Base-by-base conservation (phyloP, 2,797 vertebrate genomes). In the Zenarchopterus dispar region DNA sequence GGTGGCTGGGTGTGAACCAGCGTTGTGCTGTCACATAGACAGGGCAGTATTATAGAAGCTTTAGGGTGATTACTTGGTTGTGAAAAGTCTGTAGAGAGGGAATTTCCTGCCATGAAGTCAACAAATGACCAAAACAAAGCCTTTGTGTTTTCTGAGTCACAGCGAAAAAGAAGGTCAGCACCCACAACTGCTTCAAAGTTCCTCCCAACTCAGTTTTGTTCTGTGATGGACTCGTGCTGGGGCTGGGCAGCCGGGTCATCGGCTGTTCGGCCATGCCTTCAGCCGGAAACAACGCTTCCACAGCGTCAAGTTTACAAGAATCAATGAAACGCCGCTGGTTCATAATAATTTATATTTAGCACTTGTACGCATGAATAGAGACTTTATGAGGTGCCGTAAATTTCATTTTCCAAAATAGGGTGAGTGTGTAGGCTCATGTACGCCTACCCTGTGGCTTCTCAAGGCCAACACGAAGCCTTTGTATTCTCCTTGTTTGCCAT, bases 381-480 rank as follows among this genome's bases (percentile, higher is more conserved):
- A 73, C 93, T 93, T 93, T 93, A 93, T 84, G 82, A 86, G 85
- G 87, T 88, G 84, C 87, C 75, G 73, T 94, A 93, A 93, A 93
- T 93, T 89, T 89, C 68, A 84, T 88, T 89, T 90, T 91, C 87
- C 80, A 88, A 92, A 90, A 90, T 81, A 84, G 73, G 63, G 73
- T 68, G 75, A 87, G 79, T 47, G 83, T 69, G 79, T 78, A 82
- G 75, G 78, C 84, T 84, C 67, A 80, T 89, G 89, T 84, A 88
- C 75, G 88, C 88, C 90, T 91, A 86, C 75, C 69, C 87, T 84
- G 93, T 57, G 91, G 93, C 90, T 90, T 89, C 67, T 67, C 72
- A 66, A 74, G 88, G 89, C 88, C 91, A 88, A 91, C 89, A 87
- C 86, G 84, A 86, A 91, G 88, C 78, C 89, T 92, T 93, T 92